A percentile compares a stretch with the other conserved stretches of the same genome.
Conservation (phyloP, 2,797 vertebrate genomes). For the Enteromius treurensis region DNA sequence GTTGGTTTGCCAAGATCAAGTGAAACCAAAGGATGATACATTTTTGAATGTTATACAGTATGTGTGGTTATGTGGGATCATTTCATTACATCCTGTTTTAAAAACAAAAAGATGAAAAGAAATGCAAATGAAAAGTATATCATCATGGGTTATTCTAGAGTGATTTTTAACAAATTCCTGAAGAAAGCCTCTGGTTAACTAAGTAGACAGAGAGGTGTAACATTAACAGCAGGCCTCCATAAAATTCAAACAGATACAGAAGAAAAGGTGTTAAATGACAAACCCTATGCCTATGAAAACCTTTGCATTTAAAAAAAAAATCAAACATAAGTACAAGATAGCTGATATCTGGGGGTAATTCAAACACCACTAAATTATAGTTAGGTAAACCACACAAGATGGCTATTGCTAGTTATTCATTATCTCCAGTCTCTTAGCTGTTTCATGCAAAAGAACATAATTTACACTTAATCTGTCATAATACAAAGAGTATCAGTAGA, state of each 20-base stretch:
- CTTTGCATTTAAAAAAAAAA: not conserved
- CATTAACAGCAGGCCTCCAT: slow-evolving; percentile 17
- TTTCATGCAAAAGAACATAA: slow-evolving; percentile 12
- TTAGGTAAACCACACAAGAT: not conserved
- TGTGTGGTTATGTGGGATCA: not conserved
- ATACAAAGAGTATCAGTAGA: not conserved
- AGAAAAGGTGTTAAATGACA: not conserved
- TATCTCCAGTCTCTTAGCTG: not conserved
- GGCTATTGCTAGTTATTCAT: not conserved
- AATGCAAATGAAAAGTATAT: not conserved
- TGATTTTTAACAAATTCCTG: slow-evolving; percentile 4
- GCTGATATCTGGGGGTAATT: not conserved
- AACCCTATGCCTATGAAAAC: not conserved
- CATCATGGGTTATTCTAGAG: not conserved
- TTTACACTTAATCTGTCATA: not conserved
- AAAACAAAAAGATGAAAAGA: not conserved
- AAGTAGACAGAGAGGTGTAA: slow-evolving; percentile 2
- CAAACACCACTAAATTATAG: not conserved
- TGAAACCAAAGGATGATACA: not conserved
- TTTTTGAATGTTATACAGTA: not conserved
- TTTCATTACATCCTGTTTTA: not conserved
- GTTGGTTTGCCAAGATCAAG: not conserved
- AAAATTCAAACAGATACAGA: not conserved
- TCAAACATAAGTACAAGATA: not conserved
- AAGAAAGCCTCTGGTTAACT: slow-evolving; percentile 19